Percentiles rank a stretch among this genome's conserved stretches.
phyloP scores from a whole-genome alignment of 2,113 vertebrate species.

The Romanogobio albipinnatus region DNA sequence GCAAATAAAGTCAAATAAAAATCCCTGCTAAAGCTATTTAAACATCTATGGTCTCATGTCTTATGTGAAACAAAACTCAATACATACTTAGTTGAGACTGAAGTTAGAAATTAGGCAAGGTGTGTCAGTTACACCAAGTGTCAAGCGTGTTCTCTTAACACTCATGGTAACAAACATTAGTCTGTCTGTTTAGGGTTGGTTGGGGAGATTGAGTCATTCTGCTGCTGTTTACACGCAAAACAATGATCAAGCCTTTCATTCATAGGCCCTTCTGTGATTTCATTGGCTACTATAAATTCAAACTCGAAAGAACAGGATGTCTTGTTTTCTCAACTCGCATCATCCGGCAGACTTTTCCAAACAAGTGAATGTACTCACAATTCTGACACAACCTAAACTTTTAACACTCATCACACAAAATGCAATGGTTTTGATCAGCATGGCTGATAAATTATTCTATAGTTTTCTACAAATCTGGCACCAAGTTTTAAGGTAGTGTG shows the following conservation, averaged over 20 bases:
- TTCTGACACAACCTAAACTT: neutral
- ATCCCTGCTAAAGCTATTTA: neutral
- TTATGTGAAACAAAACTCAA: neutral
- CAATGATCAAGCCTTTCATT: constrained; percentile 1
- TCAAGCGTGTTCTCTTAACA: neutral
- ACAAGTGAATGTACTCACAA: neutral
- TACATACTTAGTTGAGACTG: neutral
- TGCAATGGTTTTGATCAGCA: neutral
- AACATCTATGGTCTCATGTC: neutral
- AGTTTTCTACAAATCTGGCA: neutral
- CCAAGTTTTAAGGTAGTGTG: neutral
- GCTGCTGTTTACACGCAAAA: neutral
- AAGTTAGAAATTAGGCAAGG: neutral
- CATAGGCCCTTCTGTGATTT: neutral
- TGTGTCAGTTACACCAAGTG: neutral
- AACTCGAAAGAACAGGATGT: constrained; percentile 3
- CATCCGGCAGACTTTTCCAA: neutral
- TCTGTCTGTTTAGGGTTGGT: neutral
- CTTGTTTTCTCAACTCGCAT: neutral
- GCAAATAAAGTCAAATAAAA: too few relatives aligned
- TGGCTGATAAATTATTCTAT: neutral
- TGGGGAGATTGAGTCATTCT: constrained; percentile 6
- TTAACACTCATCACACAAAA: neutral
- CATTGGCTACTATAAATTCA: neutral
- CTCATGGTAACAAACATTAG: neutral